Base-by-base conservation (phyloP, 2,888 invertebrate genomes). In the Rhagophthalmus giganteus region DNA sequence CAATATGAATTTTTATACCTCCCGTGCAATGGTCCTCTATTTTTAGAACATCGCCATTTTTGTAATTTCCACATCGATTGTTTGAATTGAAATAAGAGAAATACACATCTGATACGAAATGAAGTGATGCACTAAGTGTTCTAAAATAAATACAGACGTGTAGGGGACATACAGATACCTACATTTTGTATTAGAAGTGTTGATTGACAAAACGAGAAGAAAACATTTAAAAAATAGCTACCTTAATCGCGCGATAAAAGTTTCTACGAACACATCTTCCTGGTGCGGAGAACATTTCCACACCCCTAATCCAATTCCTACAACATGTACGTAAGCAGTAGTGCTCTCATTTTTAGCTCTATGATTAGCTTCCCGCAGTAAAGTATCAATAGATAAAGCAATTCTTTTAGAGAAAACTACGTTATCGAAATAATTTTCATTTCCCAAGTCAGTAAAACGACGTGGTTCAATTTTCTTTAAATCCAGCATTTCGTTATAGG, bases 291-390 rank as follows among this genome's bases (percentile, higher is more conserved):
- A 60, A 12, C 55, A 59, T 32, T 59, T 54, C 66, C 66, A 66
- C 3, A 66, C 65, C 3, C 68, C 68, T n/a, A 68, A 51, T 1
- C 68, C 68, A 38, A 66, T 61, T 12, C 68, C 67, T 15, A 67
- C 72, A 9, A 76, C 69, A 55, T 76, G 75, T 2, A 76, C 48
- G 55, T 71, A 76, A 1, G 76, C 76, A 2, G 70, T 72, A 1
- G 69, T 74, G 27, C 70, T 70, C 50, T 68, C 69, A 35, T 70
- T 67, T 33, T 68, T 70, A 3, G 75, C 76, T 11, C 76, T 62
- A 1, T 66, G 65, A 41, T 74, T 75, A 1, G 76, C 76, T 34
- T 76, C 76, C 20, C 74, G 60, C n/a, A 76, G 59, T 40, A 76
- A 64, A 31, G 72, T 74, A 51, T 76, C 76, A 9, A 75, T 53